Percentiles rank a stretch among this genome's conserved stretches.
phyloP scores from a whole-genome alignment of 1,140 invertebrate species.

The Pseudomyrmex flavicornis region DNA sequence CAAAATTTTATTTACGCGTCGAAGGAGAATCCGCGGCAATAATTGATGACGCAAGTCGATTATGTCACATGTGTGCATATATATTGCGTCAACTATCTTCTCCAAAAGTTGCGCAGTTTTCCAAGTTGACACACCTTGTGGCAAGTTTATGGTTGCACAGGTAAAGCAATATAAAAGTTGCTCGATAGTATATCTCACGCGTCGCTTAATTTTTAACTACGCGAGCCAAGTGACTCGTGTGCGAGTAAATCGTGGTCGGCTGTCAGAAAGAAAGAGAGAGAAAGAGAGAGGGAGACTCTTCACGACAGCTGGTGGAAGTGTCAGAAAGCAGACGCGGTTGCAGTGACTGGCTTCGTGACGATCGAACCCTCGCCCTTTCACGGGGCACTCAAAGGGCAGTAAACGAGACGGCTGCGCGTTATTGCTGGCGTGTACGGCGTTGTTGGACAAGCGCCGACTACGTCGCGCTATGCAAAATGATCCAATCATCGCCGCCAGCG shows the following conservation, averaged over 20 bases:
- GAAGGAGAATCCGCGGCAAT: no score
- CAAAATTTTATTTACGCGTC: neutral
- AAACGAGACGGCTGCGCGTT: constrained; percentile 54
- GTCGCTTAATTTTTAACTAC: constrained; percentile 42
- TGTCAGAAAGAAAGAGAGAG: no score
- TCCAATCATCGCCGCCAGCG: constrained; percentile 54
- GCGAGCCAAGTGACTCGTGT: constrained; percentile 12
- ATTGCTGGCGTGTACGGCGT: constrained; percentile 65
- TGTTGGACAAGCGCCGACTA: constrained; percentile 55
- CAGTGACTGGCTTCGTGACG: constrained; percentile 27
- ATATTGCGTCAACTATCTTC: neutral
- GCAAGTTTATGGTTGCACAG: neutral
- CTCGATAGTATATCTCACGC: constrained; percentile 34
- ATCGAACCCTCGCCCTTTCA: constrained; percentile 62
- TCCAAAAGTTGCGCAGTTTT: neutral
- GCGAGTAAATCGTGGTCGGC: constrained; percentile 23
- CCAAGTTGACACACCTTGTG: neutral
- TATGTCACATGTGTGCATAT: neutral
- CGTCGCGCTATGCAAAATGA: constrained; percentile 58
- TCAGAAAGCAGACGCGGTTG: constrained; percentile 23
- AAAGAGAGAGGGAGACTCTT: constrained; percentile 1
- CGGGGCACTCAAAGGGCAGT: constrained; percentile 63
- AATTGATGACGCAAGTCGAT: neutral
- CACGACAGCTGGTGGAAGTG: constrained; percentile 43
- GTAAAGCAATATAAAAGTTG: constrained; percentile 28